Base-by-base conservation (phyloP, 2,888 invertebrate species). In the Leptopterna dolabrata region DNA sequence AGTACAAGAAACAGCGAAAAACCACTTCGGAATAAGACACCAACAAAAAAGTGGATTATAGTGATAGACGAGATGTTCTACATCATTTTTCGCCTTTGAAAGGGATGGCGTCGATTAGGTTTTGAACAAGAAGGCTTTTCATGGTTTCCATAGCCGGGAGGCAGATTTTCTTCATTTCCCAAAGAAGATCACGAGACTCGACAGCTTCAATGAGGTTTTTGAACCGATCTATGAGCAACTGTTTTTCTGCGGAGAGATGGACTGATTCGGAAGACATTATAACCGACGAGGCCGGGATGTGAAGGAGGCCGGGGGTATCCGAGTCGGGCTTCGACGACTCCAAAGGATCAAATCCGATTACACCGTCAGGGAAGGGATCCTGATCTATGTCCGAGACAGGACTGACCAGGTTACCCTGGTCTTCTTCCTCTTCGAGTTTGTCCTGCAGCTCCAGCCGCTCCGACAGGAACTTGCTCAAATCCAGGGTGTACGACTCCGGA, bases 111-210 rank as follows among this genome's bases (percentile, higher is more conserved):
- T 51, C 55, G 51, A 47, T 24, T 13, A 81, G 36, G 73, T 85
- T 73, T 19, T 45, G 73, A 16, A 73, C 47, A 0, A 85, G 24
- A 16, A 85, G 73, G 30, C 30, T 47, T 76, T 85, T 55, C 47
- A 85, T 73, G 43, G 76, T 43, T 30, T 85, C 85, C 73, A 85
- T 43, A 29, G 85, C 73, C 13, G 85, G 85, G 16, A 27, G 29
- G 85, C 85, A 85, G 19, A 73, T 43, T 43, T 85, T 73, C 45
- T 85, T 76, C 71, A 85, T 73, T 76, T 85, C 73, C 45, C 45
- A 71, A 16, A 85, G 73, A 29, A 85, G 43, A 36, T 85, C 85
- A 0, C 45, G 71, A 14, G 29, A 27, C 9, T 71, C 47, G 43
- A 55, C 85, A 3, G 85, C 27, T 6, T 71, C 45, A 27, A 85